phyloP scores from a whole-genome alignment of 1,140 invertebrate genomes.

The Eupeodes corollae region DNA sequence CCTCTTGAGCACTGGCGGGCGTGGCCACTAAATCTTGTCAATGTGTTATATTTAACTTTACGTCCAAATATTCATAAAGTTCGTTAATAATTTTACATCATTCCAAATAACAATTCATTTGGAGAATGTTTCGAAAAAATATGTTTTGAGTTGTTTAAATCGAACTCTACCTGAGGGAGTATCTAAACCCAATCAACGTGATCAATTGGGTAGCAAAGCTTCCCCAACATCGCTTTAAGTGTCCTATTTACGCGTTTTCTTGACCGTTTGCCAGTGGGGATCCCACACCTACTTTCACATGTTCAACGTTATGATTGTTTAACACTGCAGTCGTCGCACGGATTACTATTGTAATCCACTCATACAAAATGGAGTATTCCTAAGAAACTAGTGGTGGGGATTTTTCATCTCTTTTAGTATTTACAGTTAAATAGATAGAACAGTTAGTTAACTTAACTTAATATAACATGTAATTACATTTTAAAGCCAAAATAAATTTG shows the following conservation, averaged over 20 bases:
- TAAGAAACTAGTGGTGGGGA: too few relatives aligned
- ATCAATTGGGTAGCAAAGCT: constrained; percentile 1
- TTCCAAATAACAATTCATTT: constrained; percentile 14
- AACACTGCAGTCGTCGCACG: too few relatives aligned
- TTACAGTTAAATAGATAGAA: too few relatives aligned
- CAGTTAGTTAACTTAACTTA: too few relatives aligned
- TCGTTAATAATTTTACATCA: not conserved
- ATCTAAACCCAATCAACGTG: constrained; percentile 8
- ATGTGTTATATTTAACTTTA: not conserved
- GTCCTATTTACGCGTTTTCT: constrained; percentile 13
- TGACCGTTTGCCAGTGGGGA: constrained; percentile 8
- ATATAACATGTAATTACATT: too few relatives aligned
- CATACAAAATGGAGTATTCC: too few relatives aligned
- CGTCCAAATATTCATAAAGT: not conserved
- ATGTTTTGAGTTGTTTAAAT: constrained; percentile 15
- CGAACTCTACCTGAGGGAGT: constrained; percentile 13
- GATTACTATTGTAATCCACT: too few relatives aligned
- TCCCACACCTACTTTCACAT: constrained; percentile 2
- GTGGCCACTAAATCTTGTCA: not conserved
- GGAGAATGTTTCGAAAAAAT: constrained; percentile 11
- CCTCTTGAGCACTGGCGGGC: not conserved
- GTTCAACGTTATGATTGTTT: constrained; percentile 6
- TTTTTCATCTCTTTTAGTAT: too few relatives aligned
- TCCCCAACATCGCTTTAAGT: constrained; percentile 9
- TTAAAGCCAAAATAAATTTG: too few relatives aligned